Evolutionary conservation across 2,797 vertebrate species (phyloP).

Genomic region (Ctenopoma kingsleyae): DNA sequence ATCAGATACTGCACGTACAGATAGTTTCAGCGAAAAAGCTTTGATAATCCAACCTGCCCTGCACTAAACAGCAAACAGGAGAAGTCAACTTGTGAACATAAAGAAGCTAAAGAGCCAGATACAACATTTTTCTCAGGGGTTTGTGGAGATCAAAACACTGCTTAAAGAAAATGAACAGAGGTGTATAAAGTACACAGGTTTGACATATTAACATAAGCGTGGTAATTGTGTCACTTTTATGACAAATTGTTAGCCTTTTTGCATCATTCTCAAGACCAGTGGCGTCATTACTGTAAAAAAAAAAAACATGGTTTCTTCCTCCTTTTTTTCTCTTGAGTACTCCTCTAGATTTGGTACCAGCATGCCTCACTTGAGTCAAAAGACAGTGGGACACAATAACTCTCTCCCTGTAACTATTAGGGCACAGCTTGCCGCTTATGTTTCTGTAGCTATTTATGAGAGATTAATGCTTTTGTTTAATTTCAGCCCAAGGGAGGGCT

Average conservation of each 20-base stretch:
- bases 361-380: no score
- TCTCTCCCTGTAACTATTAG: constrained; percentile 3
- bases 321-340: no score
- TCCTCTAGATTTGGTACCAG: no score
- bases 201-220: no score
- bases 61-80: neutral
- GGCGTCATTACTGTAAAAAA: no score
- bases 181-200: no score
- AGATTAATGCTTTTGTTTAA: constrained; percentile 58
- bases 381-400: neutral
- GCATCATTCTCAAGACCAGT: no score
- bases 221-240: no score
- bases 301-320: no score
- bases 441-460: constrained; percentile 47
- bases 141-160: constrained; percentile 3
- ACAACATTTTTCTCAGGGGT: neutral
- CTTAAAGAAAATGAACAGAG: no score
- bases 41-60: neutral
- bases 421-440: constrained; percentile 22
- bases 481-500: constrained; percentile 31
- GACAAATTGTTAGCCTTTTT: no score
- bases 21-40: neutral
- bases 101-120: neutral
- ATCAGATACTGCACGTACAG: neutral
- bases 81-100: neutral